Conservation (phyloP, 2,888 invertebrate species). For the Cheilosia vulpina region DNA sequence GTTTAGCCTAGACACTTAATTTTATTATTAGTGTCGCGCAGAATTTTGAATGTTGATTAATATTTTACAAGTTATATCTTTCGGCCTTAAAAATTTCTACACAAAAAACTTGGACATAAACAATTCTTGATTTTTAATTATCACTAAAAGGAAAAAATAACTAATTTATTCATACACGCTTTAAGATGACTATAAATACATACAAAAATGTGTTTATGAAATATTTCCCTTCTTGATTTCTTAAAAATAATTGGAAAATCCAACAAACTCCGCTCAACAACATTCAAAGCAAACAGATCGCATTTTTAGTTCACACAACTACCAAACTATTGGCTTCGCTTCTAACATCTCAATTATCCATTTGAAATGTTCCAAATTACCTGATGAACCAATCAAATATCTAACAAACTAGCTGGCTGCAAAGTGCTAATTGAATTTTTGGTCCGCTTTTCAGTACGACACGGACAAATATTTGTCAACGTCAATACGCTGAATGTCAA, state of each 20-base stretch:
- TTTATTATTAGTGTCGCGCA: too few relatives aligned
- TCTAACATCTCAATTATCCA: constrained; percentile 65
- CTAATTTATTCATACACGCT: not conserved
- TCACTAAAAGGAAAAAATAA: too few relatives aligned
- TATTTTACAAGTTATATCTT: too few relatives aligned
- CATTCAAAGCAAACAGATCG: not conserved
- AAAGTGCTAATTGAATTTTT: constrained; percentile 57
- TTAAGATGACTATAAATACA: not conserved
- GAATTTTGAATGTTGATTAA: too few relatives aligned
- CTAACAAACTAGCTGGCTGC: not conserved
- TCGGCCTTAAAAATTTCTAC: too few relatives aligned
- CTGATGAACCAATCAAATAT: not conserved
- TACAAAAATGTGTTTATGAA: not conserved
- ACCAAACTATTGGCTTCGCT: constrained; percentile 7
- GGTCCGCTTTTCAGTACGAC: constrained; percentile 11
- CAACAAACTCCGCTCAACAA: not conserved
- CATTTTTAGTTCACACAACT: not conserved
- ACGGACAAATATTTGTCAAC: constrained; percentile 33
- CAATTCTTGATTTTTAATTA: too few relatives aligned
- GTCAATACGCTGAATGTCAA: constrained; percentile 23
- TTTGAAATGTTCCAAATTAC: constrained; percentile 44
- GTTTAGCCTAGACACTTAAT: too few relatives aligned
- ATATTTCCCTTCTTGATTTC: not conserved
- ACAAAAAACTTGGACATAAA: too few relatives aligned
- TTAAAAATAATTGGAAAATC: not conserved